phyloP scores from a whole-genome alignment of 1,140 invertebrate species.

The Papilio helenus region DNA sequence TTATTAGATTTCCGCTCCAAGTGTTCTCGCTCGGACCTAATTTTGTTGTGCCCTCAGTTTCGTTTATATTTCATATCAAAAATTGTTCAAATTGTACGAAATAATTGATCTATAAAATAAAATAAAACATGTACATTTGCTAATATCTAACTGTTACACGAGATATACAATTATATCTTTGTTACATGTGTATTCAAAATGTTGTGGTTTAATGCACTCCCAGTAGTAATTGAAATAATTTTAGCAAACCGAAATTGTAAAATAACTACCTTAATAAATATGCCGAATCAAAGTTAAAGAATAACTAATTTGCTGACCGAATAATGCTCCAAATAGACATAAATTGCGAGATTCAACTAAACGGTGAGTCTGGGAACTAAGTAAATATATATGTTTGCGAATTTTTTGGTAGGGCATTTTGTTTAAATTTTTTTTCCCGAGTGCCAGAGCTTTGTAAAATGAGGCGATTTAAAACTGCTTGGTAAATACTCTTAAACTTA shows the following conservation, averaged over 20 bases:
- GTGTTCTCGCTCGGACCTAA: not conserved
- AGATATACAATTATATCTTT: too few relatives aligned
- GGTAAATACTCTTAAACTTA: not conserved
- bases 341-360: not conserved
- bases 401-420: too few relatives aligned
- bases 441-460: too few relatives aligned
- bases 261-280: not conserved
- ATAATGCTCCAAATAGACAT: not conserved
- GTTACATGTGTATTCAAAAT: too few relatives aligned
- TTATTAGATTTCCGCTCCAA: constrained; percentile 4
- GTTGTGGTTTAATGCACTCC: too few relatives aligned
- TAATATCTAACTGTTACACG: too few relatives aligned
- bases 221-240: too few relatives aligned
- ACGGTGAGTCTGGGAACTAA: not conserved
- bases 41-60: not conserved
- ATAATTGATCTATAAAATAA: not conserved
- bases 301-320: not conserved
- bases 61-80: not conserved
- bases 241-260: too few relatives aligned
- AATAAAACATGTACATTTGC: too few relatives aligned
- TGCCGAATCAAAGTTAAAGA: not conserved
- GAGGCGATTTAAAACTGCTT: too few relatives aligned
- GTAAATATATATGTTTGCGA: too few relatives aligned
- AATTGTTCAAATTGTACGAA: not conserved
- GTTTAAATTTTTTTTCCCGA: too few relatives aligned